Evolutionary conservation across 2,888 invertebrate genomes (phyloP).

Genomic region (Germaria angustata): DNA sequence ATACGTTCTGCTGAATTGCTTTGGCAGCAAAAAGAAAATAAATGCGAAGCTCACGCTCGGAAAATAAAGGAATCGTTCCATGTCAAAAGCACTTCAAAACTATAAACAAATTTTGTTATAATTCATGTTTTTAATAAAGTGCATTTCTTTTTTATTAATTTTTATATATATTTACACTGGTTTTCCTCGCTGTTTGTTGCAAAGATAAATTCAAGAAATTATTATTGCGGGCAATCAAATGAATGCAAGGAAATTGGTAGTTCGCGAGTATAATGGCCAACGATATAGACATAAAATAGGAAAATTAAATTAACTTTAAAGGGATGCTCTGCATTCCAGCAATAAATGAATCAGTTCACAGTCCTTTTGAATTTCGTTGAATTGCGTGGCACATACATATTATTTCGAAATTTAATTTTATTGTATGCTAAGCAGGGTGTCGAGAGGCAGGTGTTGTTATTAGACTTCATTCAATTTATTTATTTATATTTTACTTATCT

Average conservation of each 20-base stretch:
- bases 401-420: no score
- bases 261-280: not conserved
- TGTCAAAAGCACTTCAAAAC: slow-evolving; percentile 54
- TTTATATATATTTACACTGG: slow-evolving; percentile 30
- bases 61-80: slow-evolving; percentile 40
- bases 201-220: slow-evolving; percentile 43
- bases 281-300: not conserved
- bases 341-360: not conserved
- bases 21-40: not conserved
- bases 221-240: slow-evolving; percentile 29
- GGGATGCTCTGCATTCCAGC: not conserved
- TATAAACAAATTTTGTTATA: not conserved
- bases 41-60: not conserved
- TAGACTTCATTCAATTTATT: no score
- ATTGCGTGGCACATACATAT: not conserved
- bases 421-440: no score
- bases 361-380: not conserved
- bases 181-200: not conserved
- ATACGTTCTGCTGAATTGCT: not conserved
- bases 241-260: slow-evolving; percentile 14
- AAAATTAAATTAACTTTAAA: not conserved
- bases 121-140: slow-evolving; percentile 45
- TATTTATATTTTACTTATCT: no score
- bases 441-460: no score
- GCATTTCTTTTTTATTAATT: slow-evolving; percentile 62